Evolutionary conservation across 2,888 invertebrate species (phyloP).

Genomic region (Xylocampa areola): DNA sequence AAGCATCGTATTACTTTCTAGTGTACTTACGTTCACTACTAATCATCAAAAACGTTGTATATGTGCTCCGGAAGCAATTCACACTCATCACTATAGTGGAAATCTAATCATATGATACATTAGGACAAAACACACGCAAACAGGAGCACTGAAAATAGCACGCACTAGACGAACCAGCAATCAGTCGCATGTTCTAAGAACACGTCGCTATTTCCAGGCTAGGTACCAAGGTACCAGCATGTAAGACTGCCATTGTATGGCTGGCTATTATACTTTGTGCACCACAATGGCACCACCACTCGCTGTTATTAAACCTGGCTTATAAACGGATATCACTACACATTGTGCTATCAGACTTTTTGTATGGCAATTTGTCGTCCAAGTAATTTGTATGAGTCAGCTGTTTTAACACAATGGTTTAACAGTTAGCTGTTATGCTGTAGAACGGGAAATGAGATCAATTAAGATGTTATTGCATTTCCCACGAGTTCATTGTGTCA

Average conservation of each 20-base stretch:
- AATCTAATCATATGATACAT: slow-evolving; percentile 26
- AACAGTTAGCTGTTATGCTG: slow-evolving; percentile 33
- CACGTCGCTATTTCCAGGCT: slow-evolving; percentile 46
- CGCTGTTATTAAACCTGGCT: slow-evolving; percentile 50
- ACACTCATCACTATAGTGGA: not conserved
- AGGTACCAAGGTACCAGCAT: slow-evolving; percentile 6
- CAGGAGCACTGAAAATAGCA: slow-evolving; percentile 33
- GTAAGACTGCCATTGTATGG: slow-evolving; percentile 33
- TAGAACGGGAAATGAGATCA: slow-evolving; percentile 54
- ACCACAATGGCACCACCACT: slow-evolving; percentile 51
- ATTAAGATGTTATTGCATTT: slow-evolving; percentile 48
- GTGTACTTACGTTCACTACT: slow-evolving; percentile 4
- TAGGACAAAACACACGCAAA: slow-evolving; percentile 12
- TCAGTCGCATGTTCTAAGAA: slow-evolving; percentile 51
- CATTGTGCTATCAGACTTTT: slow-evolving; percentile 62
- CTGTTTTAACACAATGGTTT: slow-evolving; percentile 38
- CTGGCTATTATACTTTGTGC: slow-evolving; percentile 39
- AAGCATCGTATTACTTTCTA: slow-evolving; percentile 4
- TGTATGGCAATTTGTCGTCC: slow-evolving; percentile 52
- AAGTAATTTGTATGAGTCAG: slow-evolving; percentile 52
- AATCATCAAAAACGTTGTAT: slow-evolving; percentile 3
- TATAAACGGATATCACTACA: slow-evolving; percentile 68
- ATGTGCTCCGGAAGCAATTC: slow-evolving; percentile 11
- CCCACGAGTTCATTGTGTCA: slow-evolving; percentile 58
- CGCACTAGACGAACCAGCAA: slow-evolving; percentile 24